Evolutionary conservation across 2,888 invertebrate genomes (phyloP).

Genomic region (Hedya salicella): DNA sequence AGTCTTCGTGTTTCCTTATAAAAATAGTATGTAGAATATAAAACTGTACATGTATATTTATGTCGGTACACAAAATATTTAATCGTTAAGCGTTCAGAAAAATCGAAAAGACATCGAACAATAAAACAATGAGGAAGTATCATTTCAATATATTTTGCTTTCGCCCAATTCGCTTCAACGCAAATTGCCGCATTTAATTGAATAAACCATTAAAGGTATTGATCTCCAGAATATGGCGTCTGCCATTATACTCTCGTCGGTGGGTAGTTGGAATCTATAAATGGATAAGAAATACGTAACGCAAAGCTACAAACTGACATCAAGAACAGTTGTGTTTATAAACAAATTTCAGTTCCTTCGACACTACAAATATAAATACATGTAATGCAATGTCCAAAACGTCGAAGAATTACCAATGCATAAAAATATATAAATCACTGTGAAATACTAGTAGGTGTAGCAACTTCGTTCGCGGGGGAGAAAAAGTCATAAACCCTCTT

Average conservation of each 20-base stretch:
- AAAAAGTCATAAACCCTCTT: no score
- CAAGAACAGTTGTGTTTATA: neutral
- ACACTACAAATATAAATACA: no score
- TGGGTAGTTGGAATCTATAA: neutral
- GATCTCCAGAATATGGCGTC: conserved; percentile 21
- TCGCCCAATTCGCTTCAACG: conserved; percentile 13
- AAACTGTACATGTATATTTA: no score
- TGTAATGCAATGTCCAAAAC: no score
- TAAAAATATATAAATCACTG: no score
- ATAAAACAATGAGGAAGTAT: conserved; percentile 14
- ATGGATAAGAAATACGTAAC: conserved; percentile 11
- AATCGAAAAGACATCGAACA: neutral
- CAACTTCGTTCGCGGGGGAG: no score
- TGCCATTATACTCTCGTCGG: conserved; percentile 10
- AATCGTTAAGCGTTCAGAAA: neutral
- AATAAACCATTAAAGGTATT: conserved; percentile 44
- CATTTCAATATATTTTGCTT: conserved; percentile 11
- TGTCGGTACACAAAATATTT: no score
- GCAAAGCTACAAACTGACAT: conserved; percentile 11
- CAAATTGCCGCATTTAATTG: conserved; percentile 39
- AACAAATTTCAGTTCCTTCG: no score
- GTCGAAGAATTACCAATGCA: no score
- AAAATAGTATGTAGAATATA: no score
- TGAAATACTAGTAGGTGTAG: no score
- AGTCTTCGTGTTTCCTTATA: no score